Evolutionary conservation across 2,888 invertebrate genomes (phyloP), one percentile per base, ranked within the genome.

Genomic region (Junonia oenone): DNA sequence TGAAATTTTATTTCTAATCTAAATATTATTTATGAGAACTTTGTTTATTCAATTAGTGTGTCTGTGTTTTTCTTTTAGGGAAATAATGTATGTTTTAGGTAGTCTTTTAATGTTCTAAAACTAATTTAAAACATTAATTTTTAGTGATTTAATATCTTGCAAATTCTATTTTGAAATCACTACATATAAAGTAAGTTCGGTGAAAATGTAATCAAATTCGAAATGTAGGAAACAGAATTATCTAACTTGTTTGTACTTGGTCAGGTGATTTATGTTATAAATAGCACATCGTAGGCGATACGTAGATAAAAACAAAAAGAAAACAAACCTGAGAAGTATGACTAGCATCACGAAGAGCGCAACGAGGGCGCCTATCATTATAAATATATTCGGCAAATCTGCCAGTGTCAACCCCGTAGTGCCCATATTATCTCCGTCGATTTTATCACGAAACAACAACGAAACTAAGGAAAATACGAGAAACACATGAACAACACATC

Each of bases 261-360:
- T 27, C 29, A 52, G 37, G 27, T 46, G 45, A 46, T 52, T 43
- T 27, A 27, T 31, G 46, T 14, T 46, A 46, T 46, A 14, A 51
- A 51, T 27, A 51, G 33, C n/a, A 45, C n/a, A 26, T 29, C 6
- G 27, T 26, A 17, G 2, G 17, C 6, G 43, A 15, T n/a, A 15
- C 35, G 17, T 31, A 53, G 33, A 35, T 35, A n/a, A 51, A 33
- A 35, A 38, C 33, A 19, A 45, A 48, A 35, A 31, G 22, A 46
- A 40, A 17, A 86, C 43, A 14, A 76, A 94, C 95, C 94, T 94
- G 83, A 94, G 93, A 65, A 95, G 93, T 77, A 94, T 94, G 67
- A 95, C 90, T 71, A 94, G 92, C 92, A 94, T 94, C 61, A 93
- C 93, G 82, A 94, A 94, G 72, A 95, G 93, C 76, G 94, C 94